These are phyloP conservation scores for Lepidocyrtinus sp. DNA, from an alignment of 2,888 invertebrate species.

Conservation along the genomic window DNA sequence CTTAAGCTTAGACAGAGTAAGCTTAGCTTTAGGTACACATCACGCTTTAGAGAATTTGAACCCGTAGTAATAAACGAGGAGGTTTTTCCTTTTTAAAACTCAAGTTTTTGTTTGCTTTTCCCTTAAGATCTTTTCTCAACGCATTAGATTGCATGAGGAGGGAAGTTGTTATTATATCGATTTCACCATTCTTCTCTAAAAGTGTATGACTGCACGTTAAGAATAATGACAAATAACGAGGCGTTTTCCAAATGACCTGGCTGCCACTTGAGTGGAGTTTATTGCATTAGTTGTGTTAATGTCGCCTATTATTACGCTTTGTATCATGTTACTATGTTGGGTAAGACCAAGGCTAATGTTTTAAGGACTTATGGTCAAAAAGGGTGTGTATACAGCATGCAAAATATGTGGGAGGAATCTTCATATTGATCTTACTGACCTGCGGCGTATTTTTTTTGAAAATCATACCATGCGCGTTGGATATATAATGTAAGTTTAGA, in stretches of 20 bases:
- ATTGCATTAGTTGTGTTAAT: background rate
- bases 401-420: slow-evolving; percentile 10
- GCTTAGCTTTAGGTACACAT: background rate
- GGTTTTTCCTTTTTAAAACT: too few species aligned
- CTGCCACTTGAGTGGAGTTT: background rate
- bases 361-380: too few species aligned
- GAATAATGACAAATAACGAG: slow-evolving; percentile 16
- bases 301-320: background rate
- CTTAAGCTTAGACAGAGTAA: background rate
- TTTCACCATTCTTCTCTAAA: slow-evolving; percentile 17
- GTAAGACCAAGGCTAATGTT: too few species aligned
- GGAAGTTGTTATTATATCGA: slow-evolving; percentile 44
- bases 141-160: slow-evolving; percentile 51
- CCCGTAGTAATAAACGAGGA: too few species aligned
- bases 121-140: slow-evolving; percentile 24
- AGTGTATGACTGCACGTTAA: slow-evolving; percentile 13
- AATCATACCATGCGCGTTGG: background rate
- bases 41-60: background rate
- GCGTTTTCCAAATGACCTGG: slow-evolving; percentile 1
- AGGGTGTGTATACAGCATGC: slow-evolving; percentile 16
- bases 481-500: too few species aligned
- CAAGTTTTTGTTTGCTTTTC: slow-evolving; percentile 6
- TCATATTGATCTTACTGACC: background rate
- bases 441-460: too few species aligned
- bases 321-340: too few species aligned